Percentiles rank a stretch among this genome's conserved stretches.
These are phyloP conservation scores for Pampus argenteus DNA, from an alignment of 2,797 vertebrate genomes.

Conservation along the genomic window DNA sequence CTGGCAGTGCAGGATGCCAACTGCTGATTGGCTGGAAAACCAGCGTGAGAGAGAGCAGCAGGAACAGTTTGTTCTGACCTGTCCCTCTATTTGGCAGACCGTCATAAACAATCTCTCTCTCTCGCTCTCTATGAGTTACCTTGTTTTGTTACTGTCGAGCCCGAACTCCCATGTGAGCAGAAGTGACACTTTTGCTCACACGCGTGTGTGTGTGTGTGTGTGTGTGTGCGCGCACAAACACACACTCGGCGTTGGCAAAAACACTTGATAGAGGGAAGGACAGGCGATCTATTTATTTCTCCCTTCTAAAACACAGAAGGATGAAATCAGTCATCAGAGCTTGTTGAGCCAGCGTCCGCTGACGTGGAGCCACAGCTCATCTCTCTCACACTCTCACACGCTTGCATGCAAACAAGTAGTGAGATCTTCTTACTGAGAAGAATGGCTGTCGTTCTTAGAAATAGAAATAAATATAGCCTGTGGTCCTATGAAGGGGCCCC, in stretches of 20 bases:
- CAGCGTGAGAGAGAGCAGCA: slow-evolving; percentile 42
- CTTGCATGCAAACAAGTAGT: slow-evolving; percentile 26
- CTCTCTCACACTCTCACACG: not conserved
- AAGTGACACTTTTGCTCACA: slow-evolving; percentile 30
- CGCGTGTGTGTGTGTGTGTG: not conserved
- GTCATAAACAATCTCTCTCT: slow-evolving; percentile 61
- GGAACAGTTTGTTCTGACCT: slow-evolving; percentile 80
- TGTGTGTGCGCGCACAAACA: slow-evolving; percentile 3
- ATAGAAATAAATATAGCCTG: slow-evolving; percentile 35
- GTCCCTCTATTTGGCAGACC: slow-evolving; percentile 55
- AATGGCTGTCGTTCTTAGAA: slow-evolving; percentile 33
- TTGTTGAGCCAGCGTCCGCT: slow-evolving; percentile 12
- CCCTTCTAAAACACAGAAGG: slow-evolving; percentile 14
- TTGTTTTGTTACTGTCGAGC: slow-evolving; percentile 10
- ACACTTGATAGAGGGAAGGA: slow-evolving; percentile 11
- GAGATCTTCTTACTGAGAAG: slow-evolving; percentile 32
- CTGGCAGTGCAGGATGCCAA: slow-evolving; percentile 57
- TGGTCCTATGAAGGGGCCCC: not conserved
- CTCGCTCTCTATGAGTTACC: slow-evolving; percentile 30
- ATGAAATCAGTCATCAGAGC: slow-evolving; percentile 25
- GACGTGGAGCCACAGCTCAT: slow-evolving; percentile 17
- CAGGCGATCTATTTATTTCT: slow-evolving; percentile 45
- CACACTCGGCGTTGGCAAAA: slow-evolving; percentile 8
- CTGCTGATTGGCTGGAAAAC: slow-evolving; percentile 67
- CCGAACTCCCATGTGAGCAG: slow-evolving; percentile 37